Conservation (phyloP, 2,113 vertebrate genomes). For the Piprites chloris region DNA sequence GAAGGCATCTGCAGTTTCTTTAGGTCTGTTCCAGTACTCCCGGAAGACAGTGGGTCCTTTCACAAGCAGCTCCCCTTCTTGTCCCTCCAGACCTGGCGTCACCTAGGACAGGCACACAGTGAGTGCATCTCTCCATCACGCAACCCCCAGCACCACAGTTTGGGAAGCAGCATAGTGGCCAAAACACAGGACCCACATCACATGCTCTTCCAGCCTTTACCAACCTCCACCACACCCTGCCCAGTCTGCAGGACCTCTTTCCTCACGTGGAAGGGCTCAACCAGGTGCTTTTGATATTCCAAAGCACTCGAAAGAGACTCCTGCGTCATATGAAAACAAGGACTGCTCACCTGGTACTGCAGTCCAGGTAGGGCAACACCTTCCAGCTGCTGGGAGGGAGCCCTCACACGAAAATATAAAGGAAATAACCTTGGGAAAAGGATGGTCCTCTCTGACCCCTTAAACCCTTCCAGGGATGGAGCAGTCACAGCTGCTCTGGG, state of each 20-base stretch:
- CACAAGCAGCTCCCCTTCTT: constrained; percentile 90
- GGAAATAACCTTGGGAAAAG: background rate
- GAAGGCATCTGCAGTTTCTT: constrained; percentile 82
- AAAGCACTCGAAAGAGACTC: background rate
- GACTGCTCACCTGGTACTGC: fast-evolving
- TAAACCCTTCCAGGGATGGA: background rate
- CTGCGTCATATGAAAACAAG: background rate
- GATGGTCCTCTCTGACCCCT: background rate
- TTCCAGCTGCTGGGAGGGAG: background rate
- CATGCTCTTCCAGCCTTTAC: fast-evolving
- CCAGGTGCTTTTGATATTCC: background rate
- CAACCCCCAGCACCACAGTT: fast-evolving
- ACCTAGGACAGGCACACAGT: constrained; percentile 71
- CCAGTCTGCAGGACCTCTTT: background rate
- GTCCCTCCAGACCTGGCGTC: constrained; percentile 78
- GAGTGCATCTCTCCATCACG: fast-evolving
- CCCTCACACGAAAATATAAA: fast-evolving
- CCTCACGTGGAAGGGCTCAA: background rate
- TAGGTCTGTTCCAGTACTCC: constrained; percentile 90
- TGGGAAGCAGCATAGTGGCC: fast-evolving
- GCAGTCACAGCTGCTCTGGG: background rate
- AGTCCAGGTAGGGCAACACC: background rate
- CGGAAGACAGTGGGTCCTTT: constrained; percentile 86
- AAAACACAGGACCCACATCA: fast-evolving
- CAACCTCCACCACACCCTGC: background rate